Evolutionary conservation across 2,888 invertebrate genomes (phyloP).

Genomic region (Chrysina gloriosa): DNA sequence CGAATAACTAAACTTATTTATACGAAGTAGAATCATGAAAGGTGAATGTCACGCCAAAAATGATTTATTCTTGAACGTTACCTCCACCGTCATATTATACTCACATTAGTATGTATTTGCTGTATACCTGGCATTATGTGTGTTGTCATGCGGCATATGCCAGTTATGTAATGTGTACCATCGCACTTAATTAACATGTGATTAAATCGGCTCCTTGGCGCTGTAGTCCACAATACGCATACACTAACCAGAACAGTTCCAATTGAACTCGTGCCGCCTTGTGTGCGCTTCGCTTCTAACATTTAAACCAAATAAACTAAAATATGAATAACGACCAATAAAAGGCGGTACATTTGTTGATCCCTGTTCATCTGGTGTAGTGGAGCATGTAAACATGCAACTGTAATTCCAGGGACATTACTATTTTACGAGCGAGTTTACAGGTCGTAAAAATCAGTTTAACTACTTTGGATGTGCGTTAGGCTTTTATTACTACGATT

Average conservation of each 20-base stretch:
- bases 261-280: conserved; percentile 37
- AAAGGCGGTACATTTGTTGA: conserved; percentile 62
- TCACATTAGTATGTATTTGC: background rate
- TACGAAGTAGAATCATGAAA: too few relatives aligned
- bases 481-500: conserved; percentile 61
- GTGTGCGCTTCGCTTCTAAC: conserved; percentile 21
- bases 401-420: conserved; percentile 65
- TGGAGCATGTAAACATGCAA: conserved; percentile 63
- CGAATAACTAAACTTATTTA: too few relatives aligned
- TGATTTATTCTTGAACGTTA: too few relatives aligned
- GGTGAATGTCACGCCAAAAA: too few relatives aligned
- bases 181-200: conserved; percentile 33
- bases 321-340: conserved; percentile 60
- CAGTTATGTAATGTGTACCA: conserved; percentile 28
- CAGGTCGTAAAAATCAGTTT: conserved; percentile 67
- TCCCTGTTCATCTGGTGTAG: conserved; percentile 58
- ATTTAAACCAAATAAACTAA: conserved; percentile 52
- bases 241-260: conserved; percentile 21
- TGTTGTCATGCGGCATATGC: conserved; percentile 9
- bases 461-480: conserved; percentile 64
- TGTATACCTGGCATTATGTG: conserved; percentile 1
- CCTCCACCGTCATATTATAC: too few relatives aligned
- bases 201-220: conserved; percentile 14
- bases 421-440: conserved; percentile 66
- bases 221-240: conserved; percentile 2